These are phyloP conservation scores for Cyclargus thomasi DNA, from an alignment of 1,140 invertebrate genomes.

Conservation along the genomic window DNA sequence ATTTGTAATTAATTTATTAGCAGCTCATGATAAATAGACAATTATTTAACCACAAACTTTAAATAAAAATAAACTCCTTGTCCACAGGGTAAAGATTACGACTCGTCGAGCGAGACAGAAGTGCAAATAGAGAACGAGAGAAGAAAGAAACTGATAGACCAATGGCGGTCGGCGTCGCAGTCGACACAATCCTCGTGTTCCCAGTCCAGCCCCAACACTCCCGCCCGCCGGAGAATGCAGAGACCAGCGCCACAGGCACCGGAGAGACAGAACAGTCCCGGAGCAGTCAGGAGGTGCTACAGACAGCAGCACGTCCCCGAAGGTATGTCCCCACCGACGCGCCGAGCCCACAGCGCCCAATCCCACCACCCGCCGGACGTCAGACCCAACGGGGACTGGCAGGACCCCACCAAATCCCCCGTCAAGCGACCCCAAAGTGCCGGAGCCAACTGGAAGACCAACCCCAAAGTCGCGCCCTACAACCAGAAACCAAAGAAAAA, in stretches of 20 bases:
- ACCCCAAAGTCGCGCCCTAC: conserved; percentile 63
- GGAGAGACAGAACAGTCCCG: conserved; percentile 51
- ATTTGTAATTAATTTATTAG: too few relatives aligned
- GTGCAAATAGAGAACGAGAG: conserved; percentile 77
- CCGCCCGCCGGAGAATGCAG: conserved; percentile 46
- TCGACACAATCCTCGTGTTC: conserved; percentile 59
- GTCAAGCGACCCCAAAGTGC: conserved; percentile 66
- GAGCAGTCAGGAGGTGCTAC: conserved; percentile 45
- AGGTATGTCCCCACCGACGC: conserved; percentile 55
- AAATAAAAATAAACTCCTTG: too few relatives aligned
- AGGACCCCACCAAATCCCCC: conserved; percentile 61
- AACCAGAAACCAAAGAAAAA: conserved; percentile 63
- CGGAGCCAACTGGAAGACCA: conserved; percentile 63
- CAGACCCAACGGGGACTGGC: conserved; percentile 57
- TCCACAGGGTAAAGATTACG: conserved; percentile 82
- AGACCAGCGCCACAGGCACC: conserved; percentile 50
- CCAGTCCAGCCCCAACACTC: conserved; percentile 56
- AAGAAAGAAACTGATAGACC: conserved; percentile 75
- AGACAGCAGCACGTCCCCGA: conserved; percentile 55
- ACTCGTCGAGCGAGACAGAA: conserved; percentile 80
- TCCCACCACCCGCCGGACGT: conserved; percentile 50
- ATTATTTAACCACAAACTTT: too few relatives aligned
- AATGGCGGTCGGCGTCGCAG: conserved; percentile 79
- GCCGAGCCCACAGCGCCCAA: conserved; percentile 58
- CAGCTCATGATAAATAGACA: too few relatives aligned